Conservation (phyloP, 1,140 invertebrate genomes). For the Tetramorium simillimum region DNA sequence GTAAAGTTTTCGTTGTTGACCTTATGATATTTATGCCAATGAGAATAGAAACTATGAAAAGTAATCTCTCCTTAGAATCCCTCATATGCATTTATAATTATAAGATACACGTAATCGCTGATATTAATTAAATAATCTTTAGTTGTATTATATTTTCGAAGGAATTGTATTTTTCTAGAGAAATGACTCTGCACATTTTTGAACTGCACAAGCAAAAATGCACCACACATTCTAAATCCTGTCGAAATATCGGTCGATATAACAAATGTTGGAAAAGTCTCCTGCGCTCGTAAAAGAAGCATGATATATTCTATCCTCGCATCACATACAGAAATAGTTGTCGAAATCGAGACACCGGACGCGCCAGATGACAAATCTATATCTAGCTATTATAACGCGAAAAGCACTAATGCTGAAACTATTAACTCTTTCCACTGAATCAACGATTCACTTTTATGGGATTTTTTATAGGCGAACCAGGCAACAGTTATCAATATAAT, state of each 20-base stretch:
- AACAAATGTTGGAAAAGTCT: conserved; percentile 1
- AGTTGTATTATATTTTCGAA: neutral
- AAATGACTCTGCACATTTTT: neutral
- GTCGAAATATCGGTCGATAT: neutral
- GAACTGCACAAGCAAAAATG: neutral
- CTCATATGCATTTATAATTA: neutral
- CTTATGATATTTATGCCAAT: conserved; percentile 77
- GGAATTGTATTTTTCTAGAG: neutral
- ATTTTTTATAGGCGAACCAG: conserved; percentile 1
- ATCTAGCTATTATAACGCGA: neutral
- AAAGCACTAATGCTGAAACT: neutral
- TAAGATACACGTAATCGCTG: neutral
- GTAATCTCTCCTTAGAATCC: neutral
- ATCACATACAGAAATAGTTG: neutral
- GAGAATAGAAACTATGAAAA: conserved; percentile 48
- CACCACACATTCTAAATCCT: neutral
- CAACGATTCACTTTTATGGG: conserved; percentile 20
- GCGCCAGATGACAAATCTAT: neutral
- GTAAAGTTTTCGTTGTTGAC: conserved; percentile 77
- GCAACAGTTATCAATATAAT: neutral
- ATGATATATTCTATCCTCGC: neutral
- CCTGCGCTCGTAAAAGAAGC: neutral
- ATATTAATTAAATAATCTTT: neutral
- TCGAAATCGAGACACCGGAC: neutral
- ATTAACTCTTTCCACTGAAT: neutral